Base-by-base conservation (phyloP, 1,140 invertebrate species). In the Capitella teleta region DNA sequence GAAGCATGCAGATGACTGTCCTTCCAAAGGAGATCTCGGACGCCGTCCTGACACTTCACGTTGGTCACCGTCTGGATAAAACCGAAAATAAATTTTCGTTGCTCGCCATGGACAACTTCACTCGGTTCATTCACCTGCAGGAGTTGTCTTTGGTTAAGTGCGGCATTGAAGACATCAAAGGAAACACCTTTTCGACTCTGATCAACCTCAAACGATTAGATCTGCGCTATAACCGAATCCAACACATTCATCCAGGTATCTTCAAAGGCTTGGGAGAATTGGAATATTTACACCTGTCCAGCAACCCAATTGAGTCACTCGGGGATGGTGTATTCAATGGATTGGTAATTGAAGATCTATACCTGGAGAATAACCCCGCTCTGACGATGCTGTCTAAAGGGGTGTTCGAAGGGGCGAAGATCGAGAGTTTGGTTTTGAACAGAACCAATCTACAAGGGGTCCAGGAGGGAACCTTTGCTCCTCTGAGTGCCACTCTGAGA, bases 181-280 rank as follows among this genome's bases (percentile, higher is more conserved):
- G 19, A 23, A 41, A 25, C 25, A 19, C 49, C 3, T 51, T 51
- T 28, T 28, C 38, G 14, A 26, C 42, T 14, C 40, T 51, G 16
- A 10, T 18, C 14, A 10, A 25, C 16, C 49, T 51, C 8, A 38
- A 41, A 1, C 49, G 49, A n/a, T 41, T 51, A 1, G 49, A 51
- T 28, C 40, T 51, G n/a, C 32, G 49, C 0, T 25, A 25, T 25
- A 51, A 51, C 49, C 49, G 49, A 12, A 24, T 51, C 12, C n/a
- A 21, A 28, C 19, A 23, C 14, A n/a, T 51, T 23, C 21, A 23
- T 1, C 24, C 42, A 41, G 19, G 18, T 18, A 47, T 34, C 16
- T 47, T 51, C 32, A 5, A 16, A 21, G 49, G 49, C 16, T 28
- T 51, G 37, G 16, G 23, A 5, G 14, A 43, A n/a, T 41, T 51